These are phyloP conservation scores for Rhyacichthys aspro DNA, from an alignment of 2,797 vertebrate genomes.

Conservation along the genomic window DNA sequence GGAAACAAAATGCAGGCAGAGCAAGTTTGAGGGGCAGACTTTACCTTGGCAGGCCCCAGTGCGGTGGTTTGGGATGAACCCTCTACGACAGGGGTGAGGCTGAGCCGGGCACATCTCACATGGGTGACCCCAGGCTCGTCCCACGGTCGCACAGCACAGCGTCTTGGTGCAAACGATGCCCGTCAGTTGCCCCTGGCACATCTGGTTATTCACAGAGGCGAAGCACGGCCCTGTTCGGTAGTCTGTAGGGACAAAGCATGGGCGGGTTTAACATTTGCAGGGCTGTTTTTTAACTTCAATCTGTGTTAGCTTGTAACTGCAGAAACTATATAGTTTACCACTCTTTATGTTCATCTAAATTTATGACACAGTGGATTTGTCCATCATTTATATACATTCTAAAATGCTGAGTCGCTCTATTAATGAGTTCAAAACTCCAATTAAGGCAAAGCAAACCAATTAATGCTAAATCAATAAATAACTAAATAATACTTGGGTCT, in stretches of 20 bases:
- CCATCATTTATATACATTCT: background rate
- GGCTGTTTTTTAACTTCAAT: no score
- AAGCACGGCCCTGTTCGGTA: conserved; percentile 98
- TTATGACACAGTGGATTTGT: background rate
- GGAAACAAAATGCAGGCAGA: conserved; percentile 32
- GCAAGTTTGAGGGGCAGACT: conserved; percentile 50
- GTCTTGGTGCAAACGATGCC: conserved; percentile 99
- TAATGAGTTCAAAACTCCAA: no score
- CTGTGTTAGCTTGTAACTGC: no score
- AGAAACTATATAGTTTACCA: no score
- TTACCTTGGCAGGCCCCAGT: conserved; percentile 98
- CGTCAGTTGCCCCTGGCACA: conserved; percentile 98
- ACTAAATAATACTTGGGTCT: no score
- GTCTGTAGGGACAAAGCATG: conserved; percentile 80
- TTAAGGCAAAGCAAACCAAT: no score
- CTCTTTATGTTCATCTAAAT: conserved; percentile 16
- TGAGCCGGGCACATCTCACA: conserved; percentile 98
- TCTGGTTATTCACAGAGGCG: conserved; percentile 95
- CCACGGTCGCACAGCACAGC: conserved; percentile 95
- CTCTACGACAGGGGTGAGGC: conserved; percentile 94
- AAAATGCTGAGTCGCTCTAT: no score
- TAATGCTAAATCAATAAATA: no score
- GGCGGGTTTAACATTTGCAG: background rate
- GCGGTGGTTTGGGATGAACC: conserved; percentile 97
- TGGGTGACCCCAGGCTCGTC: conserved; percentile 97